These are phyloP conservation scores for Epinotia brunnichana DNA, from an alignment of 2,888 invertebrate species.

Conservation along the genomic window DNA sequence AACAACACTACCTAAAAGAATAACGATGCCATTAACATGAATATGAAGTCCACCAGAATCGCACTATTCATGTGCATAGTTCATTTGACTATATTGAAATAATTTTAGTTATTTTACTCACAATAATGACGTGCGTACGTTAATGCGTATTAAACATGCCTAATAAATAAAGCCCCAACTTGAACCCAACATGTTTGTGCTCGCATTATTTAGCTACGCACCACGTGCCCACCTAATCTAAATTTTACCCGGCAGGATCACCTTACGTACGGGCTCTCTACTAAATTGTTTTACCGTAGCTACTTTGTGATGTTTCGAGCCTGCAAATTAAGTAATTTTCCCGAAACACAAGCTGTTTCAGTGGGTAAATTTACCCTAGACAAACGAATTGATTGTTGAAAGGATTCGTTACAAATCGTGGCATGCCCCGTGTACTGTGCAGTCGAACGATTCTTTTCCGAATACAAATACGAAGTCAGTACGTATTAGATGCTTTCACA, in stretches of 20 bases:
- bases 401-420: conserved; percentile 7
- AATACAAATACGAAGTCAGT: conserved; percentile 50
- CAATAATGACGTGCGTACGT: not conserved
- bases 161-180: conserved; percentile 27
- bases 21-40: no score
- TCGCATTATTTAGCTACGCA: conserved; percentile 41
- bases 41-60: not conserved
- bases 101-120: not conserved
- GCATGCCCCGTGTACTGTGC: not conserved
- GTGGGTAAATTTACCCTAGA: not conserved
- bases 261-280: conserved; percentile 38
- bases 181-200: conserved; percentile 28
- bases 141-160: not conserved
- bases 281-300: conserved; percentile 38
- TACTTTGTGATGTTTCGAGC: conserved; percentile 28
- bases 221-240: conserved; percentile 42
- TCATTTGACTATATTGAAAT: not conserved
- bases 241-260: conserved; percentile 41
- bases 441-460: not conserved
- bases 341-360: conserved; percentile 13
- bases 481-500: conserved; percentile 52
- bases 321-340: conserved; percentile 34
- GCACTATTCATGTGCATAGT: not conserved
- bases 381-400: conserved; percentile 18
- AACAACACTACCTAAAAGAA: not conserved